These are phyloP conservation scores for Lasioglossum malachurum DNA, from an alignment of 2,888 invertebrate species.

Conservation along the genomic window DNA sequence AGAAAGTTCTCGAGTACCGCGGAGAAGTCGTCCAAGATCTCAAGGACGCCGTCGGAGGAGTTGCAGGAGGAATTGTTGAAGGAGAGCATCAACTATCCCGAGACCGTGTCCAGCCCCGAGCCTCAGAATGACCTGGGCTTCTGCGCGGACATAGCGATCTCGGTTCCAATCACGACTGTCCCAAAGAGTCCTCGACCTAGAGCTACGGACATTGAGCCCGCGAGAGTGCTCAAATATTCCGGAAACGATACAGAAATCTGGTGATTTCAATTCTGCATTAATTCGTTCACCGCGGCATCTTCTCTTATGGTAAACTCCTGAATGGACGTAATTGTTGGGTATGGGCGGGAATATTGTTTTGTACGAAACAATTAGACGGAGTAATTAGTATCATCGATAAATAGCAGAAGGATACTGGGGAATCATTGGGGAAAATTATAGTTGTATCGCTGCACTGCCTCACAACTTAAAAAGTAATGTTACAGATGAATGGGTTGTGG, in stretches of 20 bases:
- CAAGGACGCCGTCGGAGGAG: constrained; percentile 82
- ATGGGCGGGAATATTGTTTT: background rate
- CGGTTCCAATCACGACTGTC: constrained; percentile 45
- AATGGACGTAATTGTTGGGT: background rate
- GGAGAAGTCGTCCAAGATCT: constrained; percentile 78
- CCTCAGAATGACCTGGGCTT: constrained; percentile 81
- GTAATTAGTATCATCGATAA: background rate
- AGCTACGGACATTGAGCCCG: constrained; percentile 88
- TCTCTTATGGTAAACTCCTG: background rate
- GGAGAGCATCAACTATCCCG: constrained; percentile 90
- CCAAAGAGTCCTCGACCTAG: constrained; percentile 88
- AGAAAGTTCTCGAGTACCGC: constrained; percentile 84
- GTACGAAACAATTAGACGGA: background rate
- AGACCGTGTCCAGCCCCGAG: constrained; percentile 86
- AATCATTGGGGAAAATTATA: background rate
- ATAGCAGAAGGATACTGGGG: background rate
- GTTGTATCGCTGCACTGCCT: background rate
- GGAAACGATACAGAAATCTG: constrained; percentile 92
- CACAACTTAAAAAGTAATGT: background rate
- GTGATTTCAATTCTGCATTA: constrained; percentile 85
- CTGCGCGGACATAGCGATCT: constrained; percentile 77
- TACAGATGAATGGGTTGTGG: background rate
- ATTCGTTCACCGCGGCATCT: background rate
- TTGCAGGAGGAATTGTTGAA: constrained; percentile 86
- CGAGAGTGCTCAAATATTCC: constrained; percentile 88